Conservation (phyloP, 2,113 vertebrate genomes). For the Serilophus lunatus region DNA sequence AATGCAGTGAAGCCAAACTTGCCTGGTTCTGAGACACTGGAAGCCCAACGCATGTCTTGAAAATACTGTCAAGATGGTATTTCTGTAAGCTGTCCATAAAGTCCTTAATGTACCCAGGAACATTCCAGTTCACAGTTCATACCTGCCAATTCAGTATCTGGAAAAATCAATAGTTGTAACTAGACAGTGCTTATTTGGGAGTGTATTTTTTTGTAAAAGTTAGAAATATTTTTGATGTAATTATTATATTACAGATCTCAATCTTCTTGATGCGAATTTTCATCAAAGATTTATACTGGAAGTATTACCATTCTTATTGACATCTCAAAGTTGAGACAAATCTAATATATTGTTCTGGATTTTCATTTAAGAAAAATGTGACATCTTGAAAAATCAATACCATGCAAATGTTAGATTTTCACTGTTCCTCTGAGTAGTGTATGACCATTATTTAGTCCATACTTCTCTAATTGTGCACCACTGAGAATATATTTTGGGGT, state of each 20-base stretch:
- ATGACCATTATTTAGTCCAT: neutral
- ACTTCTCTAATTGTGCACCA: neutral
- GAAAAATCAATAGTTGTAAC: neutral
- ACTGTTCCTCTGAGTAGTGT: neutral
- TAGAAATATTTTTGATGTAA: neutral
- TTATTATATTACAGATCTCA: neutral
- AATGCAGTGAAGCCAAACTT: neutral
- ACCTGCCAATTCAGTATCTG: neutral
- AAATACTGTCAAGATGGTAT: neutral
- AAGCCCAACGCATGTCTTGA: neutral
- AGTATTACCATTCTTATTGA: neutral
- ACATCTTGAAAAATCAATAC: neutral
- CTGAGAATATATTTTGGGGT: neutral
- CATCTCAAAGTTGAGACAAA: neutral
- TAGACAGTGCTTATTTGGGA: neutral
- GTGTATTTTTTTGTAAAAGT: neutral
- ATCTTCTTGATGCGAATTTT: neutral
- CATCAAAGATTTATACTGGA: neutral
- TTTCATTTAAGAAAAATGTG: neutral
- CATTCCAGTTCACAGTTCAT: neutral
- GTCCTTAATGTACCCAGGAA: neutral
- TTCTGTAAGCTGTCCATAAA: neutral
- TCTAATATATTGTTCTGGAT: neutral
- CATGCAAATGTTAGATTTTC: neutral
- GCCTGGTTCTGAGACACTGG: neutral